Conservation (phyloP, 1,140 invertebrate genomes). For the Drosophila albomicans region DNA sequence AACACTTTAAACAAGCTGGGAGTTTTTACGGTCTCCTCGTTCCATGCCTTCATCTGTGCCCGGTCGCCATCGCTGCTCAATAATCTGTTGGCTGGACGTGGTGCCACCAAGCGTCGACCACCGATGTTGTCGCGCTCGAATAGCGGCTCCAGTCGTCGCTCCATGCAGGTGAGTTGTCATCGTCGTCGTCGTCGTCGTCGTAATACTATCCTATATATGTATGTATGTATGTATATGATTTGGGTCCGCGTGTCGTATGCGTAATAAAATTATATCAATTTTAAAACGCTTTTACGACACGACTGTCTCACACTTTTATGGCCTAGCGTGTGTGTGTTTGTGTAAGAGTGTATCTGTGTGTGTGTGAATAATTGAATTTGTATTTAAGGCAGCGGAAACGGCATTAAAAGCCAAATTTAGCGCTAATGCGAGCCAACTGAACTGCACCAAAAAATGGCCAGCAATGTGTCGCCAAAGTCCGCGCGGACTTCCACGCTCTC, state of each 20-base stretch:
- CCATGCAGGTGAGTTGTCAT: constrained; percentile 88
- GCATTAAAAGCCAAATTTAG: constrained; percentile 82
- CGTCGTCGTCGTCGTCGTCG: too few species aligned
- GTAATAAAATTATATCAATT: constrained; percentile 80
- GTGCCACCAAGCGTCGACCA: constrained; percentile 93
- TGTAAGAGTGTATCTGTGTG: constrained; percentile 10
- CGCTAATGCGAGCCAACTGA: constrained; percentile 64
- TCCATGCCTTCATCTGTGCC: constrained; percentile 98
- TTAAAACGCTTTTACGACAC: constrained; percentile 68
- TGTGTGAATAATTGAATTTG: constrained; percentile 74
- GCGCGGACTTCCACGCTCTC: background rate
- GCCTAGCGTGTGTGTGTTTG: constrained; percentile 23
- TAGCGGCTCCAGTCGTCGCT: constrained; percentile 92
- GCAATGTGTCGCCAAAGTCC: constrained; percentile 55
- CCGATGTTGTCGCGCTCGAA: constrained; percentile 95
- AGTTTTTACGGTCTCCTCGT: constrained; percentile 98
- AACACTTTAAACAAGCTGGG: constrained; percentile 97
- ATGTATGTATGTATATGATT: constrained; percentile 7
- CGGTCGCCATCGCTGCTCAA: constrained; percentile 96
- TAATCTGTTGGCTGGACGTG: constrained; percentile 95
- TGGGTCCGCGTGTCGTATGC: constrained; percentile 58
- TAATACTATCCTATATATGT: too few species aligned
- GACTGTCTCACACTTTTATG: constrained; percentile 55
- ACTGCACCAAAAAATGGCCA: constrained; percentile 36
- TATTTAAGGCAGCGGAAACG: constrained; percentile 79